phyloP scores from a whole-genome alignment of 2,888 invertebrate genomes.

The Tetragonula carbonaria region DNA sequence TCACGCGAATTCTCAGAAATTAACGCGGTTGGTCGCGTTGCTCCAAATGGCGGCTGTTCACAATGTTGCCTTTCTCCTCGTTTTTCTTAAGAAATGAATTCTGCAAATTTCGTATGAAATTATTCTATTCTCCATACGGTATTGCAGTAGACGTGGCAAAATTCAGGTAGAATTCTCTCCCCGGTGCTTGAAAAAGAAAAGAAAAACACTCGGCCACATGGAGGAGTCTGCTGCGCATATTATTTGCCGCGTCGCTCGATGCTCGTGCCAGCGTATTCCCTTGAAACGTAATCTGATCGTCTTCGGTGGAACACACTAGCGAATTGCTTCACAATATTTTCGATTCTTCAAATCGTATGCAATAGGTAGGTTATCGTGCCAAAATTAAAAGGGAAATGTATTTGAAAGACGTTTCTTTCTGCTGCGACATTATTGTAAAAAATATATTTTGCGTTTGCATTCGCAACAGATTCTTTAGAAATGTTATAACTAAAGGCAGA shows the following conservation, averaged over 20 bases:
- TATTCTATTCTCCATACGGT: neutral
- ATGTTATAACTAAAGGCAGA: neutral
- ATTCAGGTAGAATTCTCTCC: constrained; percentile 26
- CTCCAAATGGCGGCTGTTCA: neutral
- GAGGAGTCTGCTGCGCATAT: constrained; percentile 48
- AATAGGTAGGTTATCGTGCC: neutral
- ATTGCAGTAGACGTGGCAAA: constrained; percentile 15
- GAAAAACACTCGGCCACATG: constrained; percentile 29
- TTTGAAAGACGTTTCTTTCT: neutral
- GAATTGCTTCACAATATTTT: neutral
- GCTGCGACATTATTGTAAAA: neutral
- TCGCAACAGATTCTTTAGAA: neutral
- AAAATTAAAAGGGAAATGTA: neutral
- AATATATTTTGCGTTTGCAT: too few species aligned
- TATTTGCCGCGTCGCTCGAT: constrained; percentile 7
- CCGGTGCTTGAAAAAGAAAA: constrained; percentile 3
- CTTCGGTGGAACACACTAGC: neutral
- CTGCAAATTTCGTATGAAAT: neutral
- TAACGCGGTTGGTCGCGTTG: neutral
- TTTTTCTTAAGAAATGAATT: neutral
- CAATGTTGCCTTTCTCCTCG: neutral
- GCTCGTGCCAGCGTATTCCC: constrained; percentile 43
- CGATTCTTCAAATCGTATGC: neutral
- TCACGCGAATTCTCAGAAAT: neutral
- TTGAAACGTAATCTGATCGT: constrained; percentile 29